These are phyloP conservation scores for Xiphophorus hellerii DNA, from an alignment of 2,113 vertebrate genomes.

Conservation along the genomic window DNA sequence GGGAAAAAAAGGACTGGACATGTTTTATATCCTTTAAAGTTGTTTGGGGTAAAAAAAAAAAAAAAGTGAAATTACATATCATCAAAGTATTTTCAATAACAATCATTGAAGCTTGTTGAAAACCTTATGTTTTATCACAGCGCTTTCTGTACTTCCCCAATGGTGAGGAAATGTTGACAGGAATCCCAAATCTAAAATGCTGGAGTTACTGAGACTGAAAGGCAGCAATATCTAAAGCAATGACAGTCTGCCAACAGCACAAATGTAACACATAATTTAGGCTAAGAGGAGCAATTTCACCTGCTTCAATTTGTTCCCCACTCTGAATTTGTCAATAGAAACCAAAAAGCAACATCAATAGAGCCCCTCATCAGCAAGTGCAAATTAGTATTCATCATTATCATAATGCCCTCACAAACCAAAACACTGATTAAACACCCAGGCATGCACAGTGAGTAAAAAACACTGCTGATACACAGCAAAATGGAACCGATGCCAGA, in stretches of 20 bases:
- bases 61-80: neutral
- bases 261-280: constrained; percentile 8
- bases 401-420: constrained; percentile 55
- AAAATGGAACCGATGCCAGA: constrained; percentile 45
- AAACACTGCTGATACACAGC: constrained; percentile 48
- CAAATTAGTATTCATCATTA: constrained; percentile 62
- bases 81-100: constrained; percentile 6
- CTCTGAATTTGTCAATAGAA: constrained; percentile 41
- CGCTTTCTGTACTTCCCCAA: constrained; percentile 4
- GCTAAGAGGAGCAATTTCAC: constrained; percentile 26
- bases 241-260: neutral
- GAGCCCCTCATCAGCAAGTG: constrained; percentile 45
- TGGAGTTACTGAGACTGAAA: constrained; percentile 3
- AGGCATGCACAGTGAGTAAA: constrained; percentile 43
- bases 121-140: neutral
- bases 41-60: neutral
- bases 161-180: constrained; percentile 23
- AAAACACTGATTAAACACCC: constrained; percentile 62
- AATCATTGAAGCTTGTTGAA: neutral
- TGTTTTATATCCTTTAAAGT: neutral
- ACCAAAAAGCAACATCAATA: constrained; percentile 47
- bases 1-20: neutral
- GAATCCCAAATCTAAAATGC: constrained; percentile 14
- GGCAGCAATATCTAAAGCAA: constrained; percentile 1
- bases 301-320: constrained; percentile 22